A percentile compares a stretch with the other conserved stretches of the same genome.
These are phyloP conservation scores for Eclectus roratus DNA, from an alignment of 2,113 vertebrate species.

Conservation along the genomic window DNA sequence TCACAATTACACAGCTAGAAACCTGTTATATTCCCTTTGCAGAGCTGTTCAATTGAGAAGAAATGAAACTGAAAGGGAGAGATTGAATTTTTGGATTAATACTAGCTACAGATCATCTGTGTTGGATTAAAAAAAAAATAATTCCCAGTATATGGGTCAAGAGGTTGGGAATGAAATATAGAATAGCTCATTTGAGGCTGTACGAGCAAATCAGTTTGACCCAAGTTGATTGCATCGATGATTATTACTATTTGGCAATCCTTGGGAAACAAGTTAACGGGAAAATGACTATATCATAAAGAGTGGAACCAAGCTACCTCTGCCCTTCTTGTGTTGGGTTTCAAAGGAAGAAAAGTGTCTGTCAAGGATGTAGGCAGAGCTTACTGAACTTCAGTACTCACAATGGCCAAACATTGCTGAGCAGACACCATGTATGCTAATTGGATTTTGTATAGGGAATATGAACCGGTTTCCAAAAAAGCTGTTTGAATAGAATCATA, in stretches of 20 bases:
- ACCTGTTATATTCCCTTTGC: slow-evolving; percentile 6
- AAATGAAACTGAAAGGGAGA: slow-evolving; percentile 18
- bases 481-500: neutral
- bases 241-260: neutral
- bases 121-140: neutral
- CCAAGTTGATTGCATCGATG: neutral
- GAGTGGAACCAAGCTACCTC: neutral
- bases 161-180: neutral
- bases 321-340: neutral
- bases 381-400: neutral
- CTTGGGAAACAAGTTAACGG: neutral
- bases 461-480: neutral
- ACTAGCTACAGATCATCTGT: neutral
- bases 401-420: neutral
- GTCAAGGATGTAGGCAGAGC: neutral
- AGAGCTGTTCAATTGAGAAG: neutral
- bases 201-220: neutral
- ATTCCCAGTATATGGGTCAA: neutral
- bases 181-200: neutral
- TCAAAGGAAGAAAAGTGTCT: neutral
- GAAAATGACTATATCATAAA: neutral
- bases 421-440: neutral
- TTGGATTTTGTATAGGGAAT: neutral
- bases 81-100: neutral
- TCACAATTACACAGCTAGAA: neutral